These are phyloP conservation scores for Noctua janthina DNA, from an alignment of 2,888 invertebrate species.

Conservation along the genomic window DNA sequence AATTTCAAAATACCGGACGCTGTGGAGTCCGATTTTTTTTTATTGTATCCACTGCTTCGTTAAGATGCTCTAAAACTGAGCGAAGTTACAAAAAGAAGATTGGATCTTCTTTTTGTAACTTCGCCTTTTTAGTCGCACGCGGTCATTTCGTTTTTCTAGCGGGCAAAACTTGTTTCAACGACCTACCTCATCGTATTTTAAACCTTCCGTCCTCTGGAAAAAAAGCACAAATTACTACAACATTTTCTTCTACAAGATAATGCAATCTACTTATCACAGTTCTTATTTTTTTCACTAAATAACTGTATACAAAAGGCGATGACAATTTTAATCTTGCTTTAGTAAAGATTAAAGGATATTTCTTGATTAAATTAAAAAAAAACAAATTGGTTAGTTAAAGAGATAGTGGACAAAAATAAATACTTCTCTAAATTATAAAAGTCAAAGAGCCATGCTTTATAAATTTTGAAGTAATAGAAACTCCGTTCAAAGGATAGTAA, in stretches of 20 bases:
- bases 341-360: slow-evolving; percentile 28
- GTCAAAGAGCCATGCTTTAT: background rate
- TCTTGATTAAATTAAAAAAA: slow-evolving; percentile 17
- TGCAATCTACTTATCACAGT: slow-evolving; percentile 51
- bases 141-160: slow-evolving; percentile 60
- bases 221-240: slow-evolving; percentile 24
- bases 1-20: slow-evolving; percentile 49
- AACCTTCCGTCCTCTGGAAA: slow-evolving; percentile 14
- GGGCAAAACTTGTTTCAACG: slow-evolving; percentile 52
- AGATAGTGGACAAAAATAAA: background rate
- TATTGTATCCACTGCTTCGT: slow-evolving; percentile 67
- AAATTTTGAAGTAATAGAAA: background rate
- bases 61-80: slow-evolving; percentile 73
- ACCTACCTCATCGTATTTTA: slow-evolving; percentile 47
- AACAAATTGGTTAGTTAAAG: background rate
- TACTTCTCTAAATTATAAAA: background rate
- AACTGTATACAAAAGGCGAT: slow-evolving; percentile 45
- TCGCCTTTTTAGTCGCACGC: slow-evolving; percentile 60
- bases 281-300: slow-evolving; percentile 54
- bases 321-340: slow-evolving; percentile 54
- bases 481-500: slow-evolving; percentile 10
- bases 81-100: slow-evolving; percentile 61
- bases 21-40: slow-evolving; percentile 45
- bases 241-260: slow-evolving; percentile 26
- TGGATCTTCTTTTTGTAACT: no score